Percentiles rank a stretch among this genome's conserved stretches.
Conservation (phyloP, 2,113 vertebrate genomes). For the Circaetus gallicus region DNA sequence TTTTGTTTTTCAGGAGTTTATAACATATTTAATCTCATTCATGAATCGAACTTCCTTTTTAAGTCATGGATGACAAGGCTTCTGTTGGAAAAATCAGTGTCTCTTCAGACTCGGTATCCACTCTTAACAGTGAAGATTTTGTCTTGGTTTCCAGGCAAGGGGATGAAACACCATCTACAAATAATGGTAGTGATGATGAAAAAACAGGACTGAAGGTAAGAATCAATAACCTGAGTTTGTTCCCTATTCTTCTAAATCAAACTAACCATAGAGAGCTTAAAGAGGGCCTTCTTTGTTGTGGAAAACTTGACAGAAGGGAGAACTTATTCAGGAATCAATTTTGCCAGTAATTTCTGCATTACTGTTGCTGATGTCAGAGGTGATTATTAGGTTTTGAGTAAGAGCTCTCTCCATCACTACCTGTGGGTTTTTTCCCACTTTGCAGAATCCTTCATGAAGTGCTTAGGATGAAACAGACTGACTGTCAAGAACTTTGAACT, state of each 20-base stretch:
- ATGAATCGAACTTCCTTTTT: conserved; percentile 91
- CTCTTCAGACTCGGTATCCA: conserved; percentile 98
- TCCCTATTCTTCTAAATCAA: conserved; percentile 47
- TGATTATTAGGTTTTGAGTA: conserved; percentile 4
- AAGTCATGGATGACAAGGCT: conserved; percentile 99
- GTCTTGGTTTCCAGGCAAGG: conserved; percentile 98
- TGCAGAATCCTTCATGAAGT: neutral
- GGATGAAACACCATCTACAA: conserved; percentile 96
- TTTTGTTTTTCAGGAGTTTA: conserved; percentile 91
- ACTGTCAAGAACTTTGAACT: neutral
- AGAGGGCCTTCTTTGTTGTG: conserved; percentile 39
- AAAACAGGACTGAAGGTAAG: conserved; percentile 99
- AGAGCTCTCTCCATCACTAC: neutral
- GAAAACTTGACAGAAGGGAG: conserved; percentile 27
- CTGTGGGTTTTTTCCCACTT: neutral
- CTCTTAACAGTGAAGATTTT: conserved; percentile 99
- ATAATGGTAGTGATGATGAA: conserved; percentile 99
- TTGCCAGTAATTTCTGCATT: neutral
- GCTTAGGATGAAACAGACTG: neutral
- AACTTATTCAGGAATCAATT: neutral
- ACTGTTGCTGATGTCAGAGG: neutral
- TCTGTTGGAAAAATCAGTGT: conserved; percentile 99
- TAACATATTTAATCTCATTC: conserved; percentile 88
- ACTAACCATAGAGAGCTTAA: conserved; percentile 30
- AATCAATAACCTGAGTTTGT: conserved; percentile 45